phyloP scores from a whole-genome alignment of 1,140 invertebrate species.

The Pachyrhynchus sulphureomaculatus region DNA sequence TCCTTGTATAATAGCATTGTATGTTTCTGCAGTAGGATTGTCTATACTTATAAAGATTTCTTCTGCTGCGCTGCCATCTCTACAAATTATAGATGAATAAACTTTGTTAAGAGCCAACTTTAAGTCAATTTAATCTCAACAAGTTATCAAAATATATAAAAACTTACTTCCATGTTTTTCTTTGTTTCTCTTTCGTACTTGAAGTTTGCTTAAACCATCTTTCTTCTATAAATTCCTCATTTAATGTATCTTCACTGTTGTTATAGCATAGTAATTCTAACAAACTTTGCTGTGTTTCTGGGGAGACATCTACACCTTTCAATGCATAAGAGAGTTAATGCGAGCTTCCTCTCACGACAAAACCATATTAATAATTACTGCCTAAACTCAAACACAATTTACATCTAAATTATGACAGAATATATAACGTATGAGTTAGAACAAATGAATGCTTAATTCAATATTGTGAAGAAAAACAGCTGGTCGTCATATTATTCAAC shows the following conservation, averaged over 20 bases:
- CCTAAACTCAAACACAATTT: slow-evolving; percentile 53
- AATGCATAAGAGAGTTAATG: background rate
- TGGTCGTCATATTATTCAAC: no score
- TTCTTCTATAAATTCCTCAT: slow-evolving; percentile 74
- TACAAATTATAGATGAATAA: slow-evolving; percentile 42
- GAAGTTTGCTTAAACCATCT: slow-evolving; percentile 66
- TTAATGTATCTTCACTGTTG: slow-evolving; percentile 67
- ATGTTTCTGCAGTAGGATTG: slow-evolving; percentile 62
- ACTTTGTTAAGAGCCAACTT: no score
- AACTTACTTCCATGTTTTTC: slow-evolving; percentile 73
- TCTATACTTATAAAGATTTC: slow-evolving; percentile 65
- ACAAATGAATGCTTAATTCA: no score
- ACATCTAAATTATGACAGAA: slow-evolving; percentile 56
- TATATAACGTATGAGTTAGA: no score
- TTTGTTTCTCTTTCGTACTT: slow-evolving; percentile 55
- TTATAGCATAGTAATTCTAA: slow-evolving; percentile 82
- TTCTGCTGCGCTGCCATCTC: slow-evolving; percentile 67
- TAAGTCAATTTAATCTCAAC: no score
- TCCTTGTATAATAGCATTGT: slow-evolving; percentile 70
- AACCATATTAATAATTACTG: background rate
- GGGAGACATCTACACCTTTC: slow-evolving; percentile 60
- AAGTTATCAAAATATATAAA: background rate
- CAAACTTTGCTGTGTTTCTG: slow-evolving; percentile 67
- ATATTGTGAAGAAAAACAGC: no score
- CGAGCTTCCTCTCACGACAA: background rate